Percentiles rank a stretch among this genome's conserved stretches.
phyloP scores from a whole-genome alignment of 2,113 vertebrate genomes.

The Brachyistius frenatus region DNA sequence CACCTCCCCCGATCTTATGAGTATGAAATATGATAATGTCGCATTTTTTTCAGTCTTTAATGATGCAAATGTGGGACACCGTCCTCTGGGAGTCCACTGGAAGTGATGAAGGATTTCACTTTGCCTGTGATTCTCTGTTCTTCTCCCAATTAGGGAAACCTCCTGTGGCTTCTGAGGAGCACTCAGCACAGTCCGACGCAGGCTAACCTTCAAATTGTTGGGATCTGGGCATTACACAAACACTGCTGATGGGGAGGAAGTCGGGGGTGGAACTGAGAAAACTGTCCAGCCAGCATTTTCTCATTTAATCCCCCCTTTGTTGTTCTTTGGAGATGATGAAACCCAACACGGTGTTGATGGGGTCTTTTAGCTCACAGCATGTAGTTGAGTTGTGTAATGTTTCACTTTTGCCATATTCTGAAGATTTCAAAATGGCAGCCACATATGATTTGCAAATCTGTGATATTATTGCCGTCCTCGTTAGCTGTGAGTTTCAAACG shows the following conservation, averaged over 20 bases:
- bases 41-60: conserved; percentile 55
- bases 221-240: conserved; percentile 41
- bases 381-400: conserved; percentile 12
- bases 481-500: not conserved
- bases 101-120: conserved; percentile 58
- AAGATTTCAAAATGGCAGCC: not conserved
- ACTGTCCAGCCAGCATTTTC: conserved; percentile 7
- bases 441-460: not conserved
- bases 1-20: too few relatives aligned
- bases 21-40: conserved; percentile 45
- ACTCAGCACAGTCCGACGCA: conserved; percentile 40
- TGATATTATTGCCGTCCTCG: not conserved
- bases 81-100: conserved; percentile 51
- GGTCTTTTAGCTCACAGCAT: conserved; percentile 29
- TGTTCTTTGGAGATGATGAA: conserved; percentile 23
- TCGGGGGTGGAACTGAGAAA: conserved; percentile 18
- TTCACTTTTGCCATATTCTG: not conserved
- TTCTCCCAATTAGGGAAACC: conserved; percentile 63
- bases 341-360: conserved; percentile 12
- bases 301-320: not conserved
- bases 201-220: conserved; percentile 47
- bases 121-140: conserved; percentile 54
- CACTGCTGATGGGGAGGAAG: conserved; percentile 44
- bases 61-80: conserved; percentile 56
- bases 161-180: conserved; percentile 52